These are phyloP conservation scores for Lophura nycthemera DNA, from an alignment of 2,113 vertebrate genomes.

Conservation along the genomic window DNA sequence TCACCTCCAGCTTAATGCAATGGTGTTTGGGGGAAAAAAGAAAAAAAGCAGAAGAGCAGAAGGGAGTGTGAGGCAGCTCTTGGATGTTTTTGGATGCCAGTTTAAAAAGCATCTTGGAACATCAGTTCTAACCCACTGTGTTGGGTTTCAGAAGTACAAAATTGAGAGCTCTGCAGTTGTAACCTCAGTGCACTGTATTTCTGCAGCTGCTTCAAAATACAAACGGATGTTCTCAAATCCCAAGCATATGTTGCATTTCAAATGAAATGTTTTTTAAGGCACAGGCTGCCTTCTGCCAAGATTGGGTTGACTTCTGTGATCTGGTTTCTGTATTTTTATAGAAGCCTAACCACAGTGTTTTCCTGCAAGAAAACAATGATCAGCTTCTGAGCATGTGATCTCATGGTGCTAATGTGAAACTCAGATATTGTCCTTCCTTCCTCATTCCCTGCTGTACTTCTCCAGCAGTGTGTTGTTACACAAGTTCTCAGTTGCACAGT, in stretches of 20 bases:
- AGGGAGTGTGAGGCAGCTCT: neutral
- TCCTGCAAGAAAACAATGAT: constrained; percentile 37
- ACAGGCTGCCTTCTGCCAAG: constrained; percentile 46
- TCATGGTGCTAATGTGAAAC: constrained; percentile 48
- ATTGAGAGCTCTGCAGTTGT: neutral
- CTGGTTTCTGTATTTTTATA: constrained; percentile 63
- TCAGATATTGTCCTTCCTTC: neutral
- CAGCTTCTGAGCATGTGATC: constrained; percentile 63
- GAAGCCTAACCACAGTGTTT: constrained; percentile 44
- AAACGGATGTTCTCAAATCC: neutral
- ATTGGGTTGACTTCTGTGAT: constrained; percentile 39
- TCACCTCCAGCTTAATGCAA: constrained; percentile 12
- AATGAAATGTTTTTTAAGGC: neutral
- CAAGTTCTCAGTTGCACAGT: neutral
- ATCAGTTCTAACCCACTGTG: constrained; percentile 23
- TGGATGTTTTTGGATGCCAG: constrained; percentile 20
- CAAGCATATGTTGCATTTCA: constrained; percentile 6
- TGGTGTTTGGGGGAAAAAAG: neutral
- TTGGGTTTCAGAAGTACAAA: neutral
- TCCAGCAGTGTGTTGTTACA: neutral
- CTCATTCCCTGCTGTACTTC: neutral
- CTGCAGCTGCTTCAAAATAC: constrained; percentile 37
- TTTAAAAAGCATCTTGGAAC: constrained; percentile 18
- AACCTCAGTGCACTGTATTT: neutral
- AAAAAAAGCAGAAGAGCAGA: neutral